Conservation (phyloP, 1,140 invertebrate species). For the Heliconius eleuchia region DNA sequence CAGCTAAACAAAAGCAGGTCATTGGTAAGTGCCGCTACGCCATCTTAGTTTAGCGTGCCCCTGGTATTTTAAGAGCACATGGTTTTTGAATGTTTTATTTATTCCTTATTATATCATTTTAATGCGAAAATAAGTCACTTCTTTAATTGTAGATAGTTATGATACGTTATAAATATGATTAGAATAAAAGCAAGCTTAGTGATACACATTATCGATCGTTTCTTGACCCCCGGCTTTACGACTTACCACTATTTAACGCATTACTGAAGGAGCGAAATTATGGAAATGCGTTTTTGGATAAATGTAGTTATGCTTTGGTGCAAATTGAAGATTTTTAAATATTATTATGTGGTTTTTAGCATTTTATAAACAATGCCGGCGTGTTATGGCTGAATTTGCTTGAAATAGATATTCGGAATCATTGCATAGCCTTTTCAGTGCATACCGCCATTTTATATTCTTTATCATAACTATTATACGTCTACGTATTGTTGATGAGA, state of each 20-base stretch:
- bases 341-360: not conserved
- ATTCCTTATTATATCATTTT: constrained; percentile 27
- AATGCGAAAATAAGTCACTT: constrained; percentile 7
- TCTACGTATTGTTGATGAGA: not conserved
- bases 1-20: constrained; percentile 79
- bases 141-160: not conserved
- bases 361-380: not conserved
- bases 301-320: not conserved
- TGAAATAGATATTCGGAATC: not conserved
- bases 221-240: constrained; percentile 51
- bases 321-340: not conserved
- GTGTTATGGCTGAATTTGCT: not conserved
- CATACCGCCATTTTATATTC: constrained; percentile 24
- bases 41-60: constrained; percentile 73
- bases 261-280: not conserved
- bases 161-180: not conserved
- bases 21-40: constrained; percentile 78
- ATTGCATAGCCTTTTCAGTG: constrained; percentile 1
- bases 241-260: not conserved
- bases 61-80: constrained; percentile 73
- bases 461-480: not conserved
- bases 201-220: constrained; percentile 48
- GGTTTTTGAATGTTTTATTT: constrained; percentile 46
- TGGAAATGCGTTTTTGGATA: not conserved
- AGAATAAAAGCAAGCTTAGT: constrained; percentile 30